These are phyloP conservation scores for Nyctalus aviator DNA, from an alignment of 2,797 vertebrate species.

Conservation along the genomic window DNA sequence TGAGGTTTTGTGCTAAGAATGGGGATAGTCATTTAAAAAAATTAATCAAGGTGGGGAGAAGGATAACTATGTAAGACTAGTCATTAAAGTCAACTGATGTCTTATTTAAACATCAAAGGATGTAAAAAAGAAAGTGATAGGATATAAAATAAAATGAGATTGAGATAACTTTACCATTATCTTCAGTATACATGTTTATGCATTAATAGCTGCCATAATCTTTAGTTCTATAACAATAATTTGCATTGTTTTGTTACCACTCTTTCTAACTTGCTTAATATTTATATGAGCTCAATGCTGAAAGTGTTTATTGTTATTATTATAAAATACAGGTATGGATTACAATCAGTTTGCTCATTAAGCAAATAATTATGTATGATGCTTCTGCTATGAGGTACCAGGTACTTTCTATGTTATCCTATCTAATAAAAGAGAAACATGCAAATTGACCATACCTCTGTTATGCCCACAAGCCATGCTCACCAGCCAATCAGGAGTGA, in stretches of 20 bases:
- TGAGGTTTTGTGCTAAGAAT: slow-evolving; percentile 47
- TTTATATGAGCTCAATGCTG: slow-evolving; percentile 28
- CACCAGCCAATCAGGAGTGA: too few relatives aligned
- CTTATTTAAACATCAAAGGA: slow-evolving; percentile 16
- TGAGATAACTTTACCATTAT: neutral
- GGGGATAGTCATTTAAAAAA: slow-evolving; percentile 30
- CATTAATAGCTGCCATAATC: neutral
- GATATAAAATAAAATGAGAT: slow-evolving; percentile 18
- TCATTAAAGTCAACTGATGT: slow-evolving; percentile 43
- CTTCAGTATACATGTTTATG: neutral
- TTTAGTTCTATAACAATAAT: slow-evolving; percentile 42
- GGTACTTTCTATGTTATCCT: neutral
- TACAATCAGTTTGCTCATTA: neutral
- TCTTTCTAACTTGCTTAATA: slow-evolving; percentile 25
- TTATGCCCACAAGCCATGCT: too few relatives aligned
- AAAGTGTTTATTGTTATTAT: neutral
- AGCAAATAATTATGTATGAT: neutral
- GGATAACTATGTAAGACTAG: neutral
- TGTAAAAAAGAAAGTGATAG: slow-evolving; percentile 7
- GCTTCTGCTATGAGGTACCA: neutral
- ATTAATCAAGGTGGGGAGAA: slow-evolving; percentile 32
- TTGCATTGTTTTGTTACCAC: neutral
- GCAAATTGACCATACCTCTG: too few relatives aligned
- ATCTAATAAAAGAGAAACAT: too few relatives aligned
- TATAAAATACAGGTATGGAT: slow-evolving; percentile 27